These are phyloP conservation scores for Enteromius afrohamiltoni DNA, from an alignment of 2,797 vertebrate genomes.

Conservation along the genomic window DNA sequence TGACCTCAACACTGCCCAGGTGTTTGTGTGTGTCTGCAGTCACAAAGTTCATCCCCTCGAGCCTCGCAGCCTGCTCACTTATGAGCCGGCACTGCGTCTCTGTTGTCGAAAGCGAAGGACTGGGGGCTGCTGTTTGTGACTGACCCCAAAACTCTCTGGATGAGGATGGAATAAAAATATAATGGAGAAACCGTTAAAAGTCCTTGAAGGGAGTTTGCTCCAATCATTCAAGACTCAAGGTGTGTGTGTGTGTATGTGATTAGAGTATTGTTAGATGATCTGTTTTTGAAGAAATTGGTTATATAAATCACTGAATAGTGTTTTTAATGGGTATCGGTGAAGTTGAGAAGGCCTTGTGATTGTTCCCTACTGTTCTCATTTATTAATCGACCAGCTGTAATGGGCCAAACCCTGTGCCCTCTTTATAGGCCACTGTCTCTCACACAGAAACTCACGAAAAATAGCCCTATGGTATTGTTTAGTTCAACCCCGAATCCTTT, in stretches of 20 bases:
- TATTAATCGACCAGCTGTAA: slow-evolving; percentile 48
- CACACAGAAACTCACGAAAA: slow-evolving; percentile 31
- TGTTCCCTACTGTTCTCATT: slow-evolving; percentile 37
- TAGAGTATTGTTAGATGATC: slow-evolving; percentile 66
- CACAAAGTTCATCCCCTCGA: slow-evolving; percentile 43
- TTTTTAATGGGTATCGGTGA: slow-evolving; percentile 69
- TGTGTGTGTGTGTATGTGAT: slow-evolving; percentile 45
- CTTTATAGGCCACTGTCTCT: slow-evolving; percentile 27
- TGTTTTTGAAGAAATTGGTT: slow-evolving; percentile 78
- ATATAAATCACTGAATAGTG: slow-evolving; percentile 79
- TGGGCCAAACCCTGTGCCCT: slow-evolving; percentile 40
- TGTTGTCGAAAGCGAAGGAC: slow-evolving; percentile 42
- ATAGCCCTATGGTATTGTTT: slow-evolving; percentile 14
- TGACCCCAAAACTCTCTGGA: slow-evolving; percentile 34
- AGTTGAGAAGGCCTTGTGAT: slow-evolving; percentile 64
- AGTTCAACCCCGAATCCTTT: not conserved
- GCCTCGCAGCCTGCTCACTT: slow-evolving; percentile 27
- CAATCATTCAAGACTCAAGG: slow-evolving; percentile 24
- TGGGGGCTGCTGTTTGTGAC: slow-evolving; percentile 36
- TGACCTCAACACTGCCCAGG: slow-evolving; percentile 46
- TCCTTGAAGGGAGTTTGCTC: slow-evolving; percentile 27
- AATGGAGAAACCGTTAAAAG: slow-evolving; percentile 18
- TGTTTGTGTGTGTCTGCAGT: slow-evolving; percentile 44
- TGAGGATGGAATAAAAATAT: slow-evolving; percentile 35
- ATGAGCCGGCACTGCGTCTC: slow-evolving; percentile 5